phyloP scores from a whole-genome alignment of 2,888 invertebrate species.

The Lagria hirta region DNA sequence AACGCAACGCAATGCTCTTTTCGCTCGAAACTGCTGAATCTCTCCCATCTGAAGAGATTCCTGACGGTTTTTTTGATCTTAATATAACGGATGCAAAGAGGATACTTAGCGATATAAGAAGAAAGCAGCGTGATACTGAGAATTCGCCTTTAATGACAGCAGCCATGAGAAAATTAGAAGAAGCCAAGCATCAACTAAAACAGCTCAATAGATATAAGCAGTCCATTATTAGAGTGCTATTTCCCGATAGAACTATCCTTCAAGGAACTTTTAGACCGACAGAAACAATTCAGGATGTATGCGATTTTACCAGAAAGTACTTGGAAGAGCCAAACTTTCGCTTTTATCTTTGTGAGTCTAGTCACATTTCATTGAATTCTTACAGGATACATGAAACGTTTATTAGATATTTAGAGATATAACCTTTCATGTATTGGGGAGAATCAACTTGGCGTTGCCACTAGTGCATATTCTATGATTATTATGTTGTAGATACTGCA shows the following conservation, averaged over 20 bases:
- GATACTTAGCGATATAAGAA: constrained; percentile 73
- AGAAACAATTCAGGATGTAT: constrained; percentile 71
- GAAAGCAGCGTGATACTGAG: constrained; percentile 64
- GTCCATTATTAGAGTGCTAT: constrained; percentile 80
- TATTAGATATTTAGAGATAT: too few relatives aligned
- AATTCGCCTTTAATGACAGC: constrained; percentile 74
- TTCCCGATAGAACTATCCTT: constrained; percentile 81
- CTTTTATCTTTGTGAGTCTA: constrained; percentile 77
- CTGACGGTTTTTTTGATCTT: constrained; percentile 87
- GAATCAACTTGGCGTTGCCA: too few relatives aligned
- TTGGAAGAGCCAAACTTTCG: constrained; percentile 69
- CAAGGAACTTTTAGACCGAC: constrained; percentile 82
- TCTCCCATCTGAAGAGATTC: constrained; percentile 69
- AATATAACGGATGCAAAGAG: constrained; percentile 79
- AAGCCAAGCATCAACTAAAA: constrained; percentile 58
- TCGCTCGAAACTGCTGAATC: constrained; percentile 63
- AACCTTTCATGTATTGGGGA: too few relatives aligned
- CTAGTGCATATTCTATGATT: too few relatives aligned
- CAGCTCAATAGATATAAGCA: constrained; percentile 70
- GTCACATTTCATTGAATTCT: constrained; percentile 15
- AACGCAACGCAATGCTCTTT: constrained; percentile 74
- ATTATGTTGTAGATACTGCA: constrained; percentile 68
- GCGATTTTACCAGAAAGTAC: constrained; percentile 72
- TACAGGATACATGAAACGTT: too few relatives aligned
- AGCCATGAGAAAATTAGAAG: constrained; percentile 62